phyloP scores from a whole-genome alignment of 2,113 vertebrate genomes.

The Sphyrna mokarran region DNA sequence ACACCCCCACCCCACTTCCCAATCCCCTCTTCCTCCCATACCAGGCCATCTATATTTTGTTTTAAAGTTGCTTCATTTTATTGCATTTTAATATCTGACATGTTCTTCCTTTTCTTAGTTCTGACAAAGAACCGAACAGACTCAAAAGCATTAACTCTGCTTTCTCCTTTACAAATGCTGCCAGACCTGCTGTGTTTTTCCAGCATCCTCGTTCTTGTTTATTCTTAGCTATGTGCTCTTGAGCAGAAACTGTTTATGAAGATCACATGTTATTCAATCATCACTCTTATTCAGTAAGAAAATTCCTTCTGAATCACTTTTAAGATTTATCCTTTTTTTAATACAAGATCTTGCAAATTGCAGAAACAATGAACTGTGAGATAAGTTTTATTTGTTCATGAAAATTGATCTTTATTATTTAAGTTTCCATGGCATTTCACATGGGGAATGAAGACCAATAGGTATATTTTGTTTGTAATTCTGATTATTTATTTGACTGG shows the following conservation, averaged over 20 bases:
- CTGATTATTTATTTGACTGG: neutral
- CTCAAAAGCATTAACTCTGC: too few species aligned
- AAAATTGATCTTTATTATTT: neutral
- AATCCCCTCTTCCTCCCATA: too few species aligned
- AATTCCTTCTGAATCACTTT: neutral
- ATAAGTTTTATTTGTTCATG: neutral
- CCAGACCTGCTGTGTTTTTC: too few species aligned
- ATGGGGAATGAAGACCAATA: too few species aligned
- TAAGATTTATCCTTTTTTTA: neutral
- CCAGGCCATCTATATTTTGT: too few species aligned
- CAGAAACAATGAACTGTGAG: neutral
- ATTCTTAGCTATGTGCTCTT: neutral
- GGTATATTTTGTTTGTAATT: neutral
- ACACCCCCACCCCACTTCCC: too few species aligned
- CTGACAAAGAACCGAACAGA: too few species aligned
- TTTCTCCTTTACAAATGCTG: too few species aligned
- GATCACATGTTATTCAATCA: neutral
- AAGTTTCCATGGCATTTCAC: neutral
- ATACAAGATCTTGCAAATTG: neutral
- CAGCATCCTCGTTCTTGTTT: too few species aligned
- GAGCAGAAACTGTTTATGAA: neutral
- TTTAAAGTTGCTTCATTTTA: too few species aligned
- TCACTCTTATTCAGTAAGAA: neutral
- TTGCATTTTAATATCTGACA: too few species aligned
- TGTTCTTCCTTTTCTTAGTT: too few species aligned